Conservation (phyloP, 2,797 vertebrate species). For the Limnodromus scolopaceus region DNA sequence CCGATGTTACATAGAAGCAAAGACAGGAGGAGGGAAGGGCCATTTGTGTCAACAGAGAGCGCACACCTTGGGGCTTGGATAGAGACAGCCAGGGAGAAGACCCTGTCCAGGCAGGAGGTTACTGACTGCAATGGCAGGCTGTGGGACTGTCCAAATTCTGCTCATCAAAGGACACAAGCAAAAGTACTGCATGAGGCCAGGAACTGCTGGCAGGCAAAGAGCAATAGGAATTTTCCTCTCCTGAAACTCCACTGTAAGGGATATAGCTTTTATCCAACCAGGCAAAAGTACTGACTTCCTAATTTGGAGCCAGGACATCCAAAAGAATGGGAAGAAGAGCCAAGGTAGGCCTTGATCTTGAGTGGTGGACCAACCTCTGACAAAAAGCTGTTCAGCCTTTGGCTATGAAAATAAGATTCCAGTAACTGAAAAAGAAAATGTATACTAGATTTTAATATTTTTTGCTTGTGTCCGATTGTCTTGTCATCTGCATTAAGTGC, state of each 20-base stretch:
- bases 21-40: not conserved
- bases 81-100: not conserved
- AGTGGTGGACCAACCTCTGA: not conserved
- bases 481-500: not conserved
- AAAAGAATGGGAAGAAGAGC: not conserved
- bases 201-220: not conserved
- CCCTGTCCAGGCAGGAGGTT: not conserved
- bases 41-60: fast-evolving
- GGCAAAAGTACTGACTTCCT: not conserved
- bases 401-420: not conserved
- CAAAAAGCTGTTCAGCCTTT: not conserved
- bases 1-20: not conserved
- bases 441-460: not conserved
- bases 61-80: fast-evolving
- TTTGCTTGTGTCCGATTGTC: not conserved
- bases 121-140: fast-evolving
- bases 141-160: not conserved
- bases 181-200: not conserved
- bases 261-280: not conserved
- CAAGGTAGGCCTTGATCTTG: not conserved
- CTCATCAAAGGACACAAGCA: not conserved
- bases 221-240: not conserved
- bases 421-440: not conserved
- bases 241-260: not conserved
- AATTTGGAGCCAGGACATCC: not conserved